Base-by-base conservation (phyloP, 1,140 invertebrate genomes). In the Luehdorfia chinensis region DNA sequence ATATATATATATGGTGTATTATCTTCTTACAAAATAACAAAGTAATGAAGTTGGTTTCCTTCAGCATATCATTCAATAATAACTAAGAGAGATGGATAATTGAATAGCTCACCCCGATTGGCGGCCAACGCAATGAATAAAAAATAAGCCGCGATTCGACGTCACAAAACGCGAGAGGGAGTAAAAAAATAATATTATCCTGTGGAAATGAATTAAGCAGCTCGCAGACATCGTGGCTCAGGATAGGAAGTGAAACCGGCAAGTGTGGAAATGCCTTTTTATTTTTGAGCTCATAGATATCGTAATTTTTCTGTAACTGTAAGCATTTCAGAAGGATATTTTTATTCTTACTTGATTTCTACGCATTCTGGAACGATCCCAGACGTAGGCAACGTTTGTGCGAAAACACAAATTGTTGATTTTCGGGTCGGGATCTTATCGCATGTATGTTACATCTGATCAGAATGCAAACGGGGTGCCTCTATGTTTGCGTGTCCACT, bases 101-200 rank as follows among this genome's bases (percentile, higher is more conserved):
- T 63, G 74, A 75, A 71, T 77, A 71, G 66, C 66, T 63, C 63
- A 52, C 59, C 70, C 66, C 68, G 74, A 68, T 74, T 74, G 62
- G 59, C 59, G 66, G 61, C 51, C 52, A 27, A 59, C 52, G 55
- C 70, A 72, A 83, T 85, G 81, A 81, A 86, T 86, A 86, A 86
- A 84, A 85, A 86, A 80, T 81, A 81, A 78, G 68, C 64, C 55
- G 54, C 63, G 74, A 66, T 71, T 77, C 57, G 72, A 70, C 69
- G 70, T 68, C 59, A 66, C 57, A 71, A 73, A 79, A 76, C 72
- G 50, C 44, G 67, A 47, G 62, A 61, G 77, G 77, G 76, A 77
- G 81, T 81, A 85, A 83, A 85, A 86, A 86, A 86, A 86, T 86
- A 86, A 86, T 86, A 86, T 86, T 84, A 86, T 86, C 81, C 79